These are phyloP conservation scores for Cataglyphis albicans DNA, from an alignment of 2,888 invertebrate species.

Conservation along the genomic window DNA sequence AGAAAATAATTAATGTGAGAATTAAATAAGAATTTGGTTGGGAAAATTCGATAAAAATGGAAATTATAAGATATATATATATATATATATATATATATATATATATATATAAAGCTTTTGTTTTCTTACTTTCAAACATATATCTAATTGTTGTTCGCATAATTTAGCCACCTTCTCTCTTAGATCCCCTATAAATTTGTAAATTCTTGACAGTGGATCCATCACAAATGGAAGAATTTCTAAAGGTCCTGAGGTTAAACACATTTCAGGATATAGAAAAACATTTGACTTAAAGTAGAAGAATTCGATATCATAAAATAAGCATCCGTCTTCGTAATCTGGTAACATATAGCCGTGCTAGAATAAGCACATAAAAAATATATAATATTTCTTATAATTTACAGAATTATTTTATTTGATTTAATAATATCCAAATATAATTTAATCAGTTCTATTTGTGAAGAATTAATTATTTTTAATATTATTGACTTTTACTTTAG, in stretches of 20 bases:
- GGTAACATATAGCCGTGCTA: constrained; percentile 84
- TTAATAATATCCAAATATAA: constrained; percentile 11
- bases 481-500: neutral
- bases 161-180: constrained; percentile 64
- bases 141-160: constrained; percentile 67
- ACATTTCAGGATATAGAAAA: constrained; percentile 80
- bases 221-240: constrained; percentile 60
- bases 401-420: neutral
- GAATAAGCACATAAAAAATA: constrained; percentile 48
- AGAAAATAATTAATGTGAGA: neutral
- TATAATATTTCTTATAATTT: neutral
- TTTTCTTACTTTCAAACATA: constrained; percentile 40
- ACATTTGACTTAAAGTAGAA: constrained; percentile 63
- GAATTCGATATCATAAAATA: constrained; percentile 81
- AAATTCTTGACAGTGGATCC: constrained; percentile 56
- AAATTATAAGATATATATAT: neutral
- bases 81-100: neutral
- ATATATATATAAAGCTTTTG: neutral
- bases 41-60: neutral
- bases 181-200: constrained; percentile 73
- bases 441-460: neutral
- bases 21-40: neutral
- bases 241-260: constrained; percentile 72
- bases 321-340: constrained; percentile 72
- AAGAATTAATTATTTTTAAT: neutral